Base-by-base conservation (phyloP, 2,797 vertebrate genomes). In the Anas capensis region DNA sequence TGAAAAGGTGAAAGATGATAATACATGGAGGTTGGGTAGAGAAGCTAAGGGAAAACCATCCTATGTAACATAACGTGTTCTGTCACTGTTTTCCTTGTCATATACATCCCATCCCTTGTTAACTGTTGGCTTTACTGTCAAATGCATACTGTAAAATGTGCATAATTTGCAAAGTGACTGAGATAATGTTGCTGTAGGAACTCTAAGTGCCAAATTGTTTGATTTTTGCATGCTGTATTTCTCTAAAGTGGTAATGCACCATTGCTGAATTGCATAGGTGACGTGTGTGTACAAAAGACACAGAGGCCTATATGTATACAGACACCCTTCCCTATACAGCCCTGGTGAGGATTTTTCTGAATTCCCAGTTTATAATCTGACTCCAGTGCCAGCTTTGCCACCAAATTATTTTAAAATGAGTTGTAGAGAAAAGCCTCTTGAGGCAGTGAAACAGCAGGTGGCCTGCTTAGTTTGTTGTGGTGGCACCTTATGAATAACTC, bases 391-490 rank as follows among this genome's bases (percentile, higher is more conserved):
- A 75, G 62, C 21, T 46, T 89, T 92, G 73, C 76, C 65, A 95
- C 49, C 86, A 80, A 94, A 93, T 96, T 96, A 95, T 97, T 97
- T 96, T 82, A 81, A 90, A 97, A 91, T 82, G 72, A 95, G 56
- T 66, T 60, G 69, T 78, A 91, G 38, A 85, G 76, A 56, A 78
- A 94, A 86, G n/a, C 49, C 96, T 89, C 96, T 82, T 17, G 93
- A 96, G 85, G 89, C 93, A 94, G 66, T 48, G 66, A 91, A 96
- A 91, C 49, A 93, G 94, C 96, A 97, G 97, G 97, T 92, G 92
- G 96, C 61, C 94, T 92, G 89, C 92, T 96, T 84, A 94, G 85
- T 95, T 93, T 86, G 56, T 68, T 90, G 79, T 65, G 82, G 81
- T 82, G 78, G 82, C 89, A 84, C 90, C 91, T 97, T 94, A 84